phyloP scores from a whole-genome alignment of 2,113 vertebrate genomes.

The Clinocottus analis region DNA sequence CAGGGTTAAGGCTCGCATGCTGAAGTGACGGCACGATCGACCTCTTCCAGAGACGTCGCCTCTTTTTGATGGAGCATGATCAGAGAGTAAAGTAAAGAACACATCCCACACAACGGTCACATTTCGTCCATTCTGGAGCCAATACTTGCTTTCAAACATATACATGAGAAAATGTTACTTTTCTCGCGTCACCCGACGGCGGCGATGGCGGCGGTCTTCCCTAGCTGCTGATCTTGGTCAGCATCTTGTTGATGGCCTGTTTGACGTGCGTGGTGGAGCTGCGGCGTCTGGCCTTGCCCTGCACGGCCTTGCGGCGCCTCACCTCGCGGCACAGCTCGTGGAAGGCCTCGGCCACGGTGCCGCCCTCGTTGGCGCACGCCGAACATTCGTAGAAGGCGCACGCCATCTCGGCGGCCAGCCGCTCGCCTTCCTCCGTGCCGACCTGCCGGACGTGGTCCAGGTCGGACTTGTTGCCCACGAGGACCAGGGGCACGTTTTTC shows the following conservation, averaged over 20 bases:
- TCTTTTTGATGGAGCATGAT: constrained; percentile 14
- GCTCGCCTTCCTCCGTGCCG: constrained; percentile 94
- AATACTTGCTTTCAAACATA: constrained; percentile 24
- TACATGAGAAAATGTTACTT: constrained; percentile 18
- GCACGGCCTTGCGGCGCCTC: constrained; percentile 91
- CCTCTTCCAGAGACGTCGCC: neutral
- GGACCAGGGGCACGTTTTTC: constrained; percentile 92
- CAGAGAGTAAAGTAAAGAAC: constrained; percentile 22
- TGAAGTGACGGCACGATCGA: neutral
- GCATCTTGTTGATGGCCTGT: constrained; percentile 99
- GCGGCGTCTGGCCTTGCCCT: constrained; percentile 93
- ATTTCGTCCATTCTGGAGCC: constrained; percentile 20
- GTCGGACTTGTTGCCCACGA: constrained; percentile 98
- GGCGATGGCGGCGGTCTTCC: neutral
- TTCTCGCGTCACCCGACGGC: neutral
- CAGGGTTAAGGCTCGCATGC: neutral
- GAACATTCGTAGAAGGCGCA: constrained; percentile 99
- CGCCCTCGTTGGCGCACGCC: constrained; percentile 92
- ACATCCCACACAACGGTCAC: constrained; percentile 37
- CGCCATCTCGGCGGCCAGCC: constrained; percentile 93
- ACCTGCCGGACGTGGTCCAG: constrained; percentile 95
- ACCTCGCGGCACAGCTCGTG: constrained; percentile 95
- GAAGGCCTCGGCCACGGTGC: constrained; percentile 90
- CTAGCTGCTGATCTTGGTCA: constrained; percentile 99
- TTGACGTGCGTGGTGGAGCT: constrained; percentile 99